Base-by-base conservation (phyloP, 2,888 invertebrate genomes). In the Agonopterix arenella region DNA sequence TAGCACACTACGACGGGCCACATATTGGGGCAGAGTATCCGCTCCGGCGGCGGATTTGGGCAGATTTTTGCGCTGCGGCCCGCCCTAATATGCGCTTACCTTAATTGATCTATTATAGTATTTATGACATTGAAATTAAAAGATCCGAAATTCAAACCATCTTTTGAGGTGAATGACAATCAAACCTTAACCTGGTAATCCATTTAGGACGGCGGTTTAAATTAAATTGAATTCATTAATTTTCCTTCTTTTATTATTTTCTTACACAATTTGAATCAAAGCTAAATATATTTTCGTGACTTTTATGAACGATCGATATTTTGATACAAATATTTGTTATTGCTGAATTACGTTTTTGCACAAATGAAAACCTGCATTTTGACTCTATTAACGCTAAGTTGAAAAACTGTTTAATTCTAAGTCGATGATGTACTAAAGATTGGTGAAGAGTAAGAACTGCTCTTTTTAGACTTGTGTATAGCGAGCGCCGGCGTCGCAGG, bases 231-330 rank as follows among this genome's bases (percentile, higher is more conserved):
- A 36, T 42, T 47, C 47, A 47, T 47, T 42, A 46, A 11, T 10
- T 46, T 16, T 1, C n/a, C 38, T 13, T 46, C 5, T 47, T 47
- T 42, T 28, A 36, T 8, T 46, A 28, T 7, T 4, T 28, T 16
- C 10, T 11, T 42, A 37, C 11, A 42, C 16, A 11, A 47, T 10
- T 13, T 16, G 13, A 37, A 52, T 48, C 49, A 50, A 47, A 50
- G 47, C 47, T 38, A 48, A 53, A 62, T 54, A 57, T 69, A 69
- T 69, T 68, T 69, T 66, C 57, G 56, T 57, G 65, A 62, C 55
- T 60, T 59, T 58, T 65, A 59, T 53, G 59, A 61, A 57, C 56
- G 48, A 47, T 57, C 58, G 59, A 59, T 68, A 64, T 70, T 70
- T 67, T 67, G 61, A 63, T 66, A 70, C 59, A 53, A 56, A 47